Percentiles rank a stretch among this genome's conserved stretches.
phyloP scores from a whole-genome alignment of 2,113 vertebrate species.

The rat (Rattus norvegicus) region GRCr8 NC_086019.1:151125501-151126000 shows the following conservation, averaged over 20 bases:
- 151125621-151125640: no score
- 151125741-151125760: neutral
- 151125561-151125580: no score
- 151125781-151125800: neutral
- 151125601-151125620: neutral
- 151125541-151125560: no score
- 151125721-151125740: neutral
- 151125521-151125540: no score
- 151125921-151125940: neutral
- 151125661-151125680: no score
- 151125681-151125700: neutral
- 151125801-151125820: neutral
- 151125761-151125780: neutral
- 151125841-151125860: neutral
- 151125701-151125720: neutral
- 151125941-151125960: no score
- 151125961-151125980: neutral
- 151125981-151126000: no score
- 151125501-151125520: neutral
- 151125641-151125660: neutral
- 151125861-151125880: neutral
- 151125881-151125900: neutral
- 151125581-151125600: neutral
- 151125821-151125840: neutral
- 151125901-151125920: neutral